Percentiles rank a stretch among this genome's conserved stretches.
These are phyloP conservation scores for Raphicerus campestris DNA, from an alignment of 2,113 vertebrate species.

Conservation along the genomic window DNA sequence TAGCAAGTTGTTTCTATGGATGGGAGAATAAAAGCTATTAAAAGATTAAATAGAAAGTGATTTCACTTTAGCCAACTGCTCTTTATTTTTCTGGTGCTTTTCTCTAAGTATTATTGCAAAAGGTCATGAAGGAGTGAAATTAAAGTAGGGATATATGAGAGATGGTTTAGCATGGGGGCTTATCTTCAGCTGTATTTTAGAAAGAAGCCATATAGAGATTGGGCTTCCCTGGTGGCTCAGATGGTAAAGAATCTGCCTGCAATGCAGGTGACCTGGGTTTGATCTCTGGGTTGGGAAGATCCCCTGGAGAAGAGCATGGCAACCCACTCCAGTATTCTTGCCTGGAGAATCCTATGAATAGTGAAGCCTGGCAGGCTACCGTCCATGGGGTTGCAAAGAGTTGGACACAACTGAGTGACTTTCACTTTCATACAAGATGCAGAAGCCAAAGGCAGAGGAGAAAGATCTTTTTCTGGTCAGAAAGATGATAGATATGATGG, in stretches of 20 bases:
- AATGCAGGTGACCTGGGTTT: neutral
- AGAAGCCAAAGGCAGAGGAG: neutral
- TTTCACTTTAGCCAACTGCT: slow-evolving; percentile 29
- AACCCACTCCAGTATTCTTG: neutral
- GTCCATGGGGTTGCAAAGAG: neutral
- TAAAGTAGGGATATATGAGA: neutral
- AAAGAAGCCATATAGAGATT: neutral
- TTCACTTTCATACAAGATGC: neutral
- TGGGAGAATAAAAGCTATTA: slow-evolving; percentile 59
- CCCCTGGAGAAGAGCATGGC: neutral
- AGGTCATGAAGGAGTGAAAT: neutral
- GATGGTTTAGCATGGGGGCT: neutral
- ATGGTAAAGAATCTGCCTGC: neutral
- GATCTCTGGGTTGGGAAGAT: neutral
- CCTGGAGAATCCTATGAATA: neutral
- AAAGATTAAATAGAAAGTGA: slow-evolving; percentile 45
- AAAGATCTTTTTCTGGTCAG: neutral
- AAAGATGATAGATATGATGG: neutral
- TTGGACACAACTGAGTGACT: neutral
- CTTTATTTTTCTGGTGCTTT: slow-evolving; percentile 10
- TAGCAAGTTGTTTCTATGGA: slow-evolving; percentile 46
- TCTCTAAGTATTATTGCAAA: slow-evolving; percentile 13
- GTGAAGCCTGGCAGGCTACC: neutral
- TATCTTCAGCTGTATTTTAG: neutral
- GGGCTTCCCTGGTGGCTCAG: neutral